Conservation (phyloP, 2,113 vertebrate species). For the Lepisosteus osseus region DNA sequence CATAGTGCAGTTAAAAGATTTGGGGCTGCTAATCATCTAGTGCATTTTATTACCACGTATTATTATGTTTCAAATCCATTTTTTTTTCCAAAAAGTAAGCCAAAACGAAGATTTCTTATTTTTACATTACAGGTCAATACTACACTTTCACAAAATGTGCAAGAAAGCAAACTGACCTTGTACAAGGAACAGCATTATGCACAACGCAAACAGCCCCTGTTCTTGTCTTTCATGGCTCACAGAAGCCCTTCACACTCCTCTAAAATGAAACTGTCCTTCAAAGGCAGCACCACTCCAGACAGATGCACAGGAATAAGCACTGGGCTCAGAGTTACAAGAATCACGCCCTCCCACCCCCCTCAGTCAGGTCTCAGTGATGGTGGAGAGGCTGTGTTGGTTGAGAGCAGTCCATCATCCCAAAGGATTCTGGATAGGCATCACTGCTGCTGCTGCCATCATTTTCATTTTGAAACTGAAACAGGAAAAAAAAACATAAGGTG, state of each 20-base stretch:
- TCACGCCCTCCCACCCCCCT: conserved; percentile 34
- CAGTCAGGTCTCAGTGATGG: conserved; percentile 53
- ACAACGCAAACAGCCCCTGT: conserved; percentile 41
- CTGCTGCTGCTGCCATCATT: conserved; percentile 53
- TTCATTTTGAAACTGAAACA: conserved; percentile 62
- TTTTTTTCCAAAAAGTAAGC: no score
- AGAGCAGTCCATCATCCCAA: conserved; percentile 46
- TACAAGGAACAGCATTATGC: conserved; percentile 45
- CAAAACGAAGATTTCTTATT: no score
- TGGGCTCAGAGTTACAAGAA: conserved; percentile 51
- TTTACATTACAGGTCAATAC: no score
- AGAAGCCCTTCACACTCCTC: conserved; percentile 27
- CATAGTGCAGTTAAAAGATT: not conserved
- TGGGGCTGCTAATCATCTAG: conserved; percentile 37
- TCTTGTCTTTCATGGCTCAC: conserved; percentile 39
- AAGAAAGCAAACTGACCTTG: conserved; percentile 32
- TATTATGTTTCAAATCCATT: no score
- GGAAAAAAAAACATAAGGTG: conserved; percentile 36
- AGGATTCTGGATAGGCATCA: conserved; percentile 55
- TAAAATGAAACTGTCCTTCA: conserved; percentile 30
- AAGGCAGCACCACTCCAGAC: conserved; percentile 11
- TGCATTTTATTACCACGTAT: not conserved
- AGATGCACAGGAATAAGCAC: not conserved
- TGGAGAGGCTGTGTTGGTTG: conserved; percentile 53
- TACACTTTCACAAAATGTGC: conserved; percentile 38